Conservation (phyloP, 2,888 invertebrate genomes). For the Melipona beecheii region DNA sequence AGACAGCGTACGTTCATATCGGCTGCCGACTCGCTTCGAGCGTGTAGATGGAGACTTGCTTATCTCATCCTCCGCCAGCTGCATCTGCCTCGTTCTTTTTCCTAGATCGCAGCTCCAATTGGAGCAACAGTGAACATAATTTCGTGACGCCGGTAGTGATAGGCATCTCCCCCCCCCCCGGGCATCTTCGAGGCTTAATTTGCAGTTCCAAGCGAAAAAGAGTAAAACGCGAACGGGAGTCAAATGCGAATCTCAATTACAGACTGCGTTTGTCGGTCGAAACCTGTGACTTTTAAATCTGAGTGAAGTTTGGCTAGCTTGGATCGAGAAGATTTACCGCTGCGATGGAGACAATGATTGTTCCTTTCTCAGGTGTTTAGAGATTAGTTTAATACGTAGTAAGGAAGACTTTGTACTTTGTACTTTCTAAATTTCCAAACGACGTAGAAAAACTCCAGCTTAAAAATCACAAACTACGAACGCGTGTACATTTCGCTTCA, state of each 20-base stretch:
- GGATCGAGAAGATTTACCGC: not conserved
- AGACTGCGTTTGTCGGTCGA: not conserved
- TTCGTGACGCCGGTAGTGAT: constrained; percentile 28
- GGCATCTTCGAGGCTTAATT: constrained; percentile 20
- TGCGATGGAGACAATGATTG: not conserved
- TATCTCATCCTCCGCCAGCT: constrained; percentile 49
- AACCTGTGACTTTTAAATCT: not conserved
- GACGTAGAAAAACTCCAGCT: not conserved
- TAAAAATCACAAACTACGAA: not conserved
- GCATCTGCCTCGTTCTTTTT: constrained; percentile 43
- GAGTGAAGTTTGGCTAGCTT: not conserved
- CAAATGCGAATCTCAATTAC: constrained; percentile 5
- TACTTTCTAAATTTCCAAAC: too few relatives aligned
- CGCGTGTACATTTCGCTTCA: not conserved
- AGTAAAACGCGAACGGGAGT: not conserved
- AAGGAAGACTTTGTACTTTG: not conserved
- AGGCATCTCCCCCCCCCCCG: not conserved
- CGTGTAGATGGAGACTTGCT: constrained; percentile 48
- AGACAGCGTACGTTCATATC: constrained; percentile 61
- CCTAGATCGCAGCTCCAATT: constrained; percentile 34
- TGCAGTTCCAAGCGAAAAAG: not conserved
- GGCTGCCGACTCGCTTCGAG: constrained; percentile 43
- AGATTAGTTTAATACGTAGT: not conserved
- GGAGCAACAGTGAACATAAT: constrained; percentile 34
- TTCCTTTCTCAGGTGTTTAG: not conserved